A percentile compares a stretch with the other conserved stretches of the same genome.
Evolutionary conservation across 2,888 invertebrate genomes (phyloP).

Genomic region (Brachylomia viminalis): DNA sequence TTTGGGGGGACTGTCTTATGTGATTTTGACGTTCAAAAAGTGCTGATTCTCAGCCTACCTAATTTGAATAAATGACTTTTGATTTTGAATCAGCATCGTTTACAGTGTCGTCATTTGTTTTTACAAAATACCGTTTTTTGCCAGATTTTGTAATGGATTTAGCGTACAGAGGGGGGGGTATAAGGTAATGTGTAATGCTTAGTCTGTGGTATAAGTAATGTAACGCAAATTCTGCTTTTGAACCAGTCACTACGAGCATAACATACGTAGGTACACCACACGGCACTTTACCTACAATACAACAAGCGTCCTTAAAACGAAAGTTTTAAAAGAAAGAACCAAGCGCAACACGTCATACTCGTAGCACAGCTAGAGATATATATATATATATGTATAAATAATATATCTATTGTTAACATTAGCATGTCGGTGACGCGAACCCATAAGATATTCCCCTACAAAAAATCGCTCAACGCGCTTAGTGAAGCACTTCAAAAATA

Average conservation of each 20-base stretch:
- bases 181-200: background rate
- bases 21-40: no score
- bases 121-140: background rate
- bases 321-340: background rate
- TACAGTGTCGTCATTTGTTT: constrained; percentile 4
- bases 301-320: background rate
- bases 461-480: background rate
- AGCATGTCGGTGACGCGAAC: background rate
- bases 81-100: no score
- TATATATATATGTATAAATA: background rate
- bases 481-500: background rate
- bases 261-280: no score
- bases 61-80: no score
- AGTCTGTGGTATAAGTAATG: background rate
- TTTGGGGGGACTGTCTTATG: no score
- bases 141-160: background rate
- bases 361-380: background rate
- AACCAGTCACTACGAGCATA: background rate
- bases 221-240: background rate
- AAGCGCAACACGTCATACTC: background rate
- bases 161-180: background rate
- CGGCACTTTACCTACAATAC: background rate
- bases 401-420: background rate
- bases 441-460: background rate
- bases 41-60: no score